Base-by-base conservation (phyloP, 1,140 invertebrate species). In the Atta colombica region DNA sequence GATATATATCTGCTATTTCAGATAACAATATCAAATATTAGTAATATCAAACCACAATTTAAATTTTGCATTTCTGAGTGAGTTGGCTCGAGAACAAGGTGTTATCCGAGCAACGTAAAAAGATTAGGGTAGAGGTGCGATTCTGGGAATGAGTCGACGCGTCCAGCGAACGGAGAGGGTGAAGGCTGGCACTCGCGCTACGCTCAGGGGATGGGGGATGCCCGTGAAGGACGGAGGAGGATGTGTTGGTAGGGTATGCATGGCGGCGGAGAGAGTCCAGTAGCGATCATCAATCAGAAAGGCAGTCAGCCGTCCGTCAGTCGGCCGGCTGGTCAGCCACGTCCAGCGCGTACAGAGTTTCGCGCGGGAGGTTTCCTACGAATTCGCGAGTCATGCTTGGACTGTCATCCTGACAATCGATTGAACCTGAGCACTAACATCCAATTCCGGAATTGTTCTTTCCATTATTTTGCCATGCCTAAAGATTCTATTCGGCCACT, bases 221-320 rank as follows among this genome's bases (percentile, higher is more conserved):
- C 66, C 60, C 53, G 75, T 71, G 87, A 81, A 90, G 82, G 68
- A 81, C 87, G 87, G 87, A 81, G 90, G 87, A 92, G 91, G 90
- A 92, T 87, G 91, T 89, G 91, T 92, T 87, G 90, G 92, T 89
- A 89, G 87, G 92, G 92, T 93, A 92, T 92, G 92, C 91, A 92
- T 93, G 93, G 93, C 94, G 94, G 93, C 93, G 89, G 91, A 92
- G 94, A 94, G 94, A 94, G 93, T 95, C 93, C 94, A 90, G 94
- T 95, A 94, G 94, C 91, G 93, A 94, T 95, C 94, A 94, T 95
- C 94, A 94, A 94, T 94, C 94, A 95, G 94, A 91, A 94, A 94
- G 90, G 93, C 93, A 94, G 94, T 94, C 94, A 94, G 93, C 94
- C 94, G 93, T 94, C 93, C 92, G 93, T 94, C 93, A 92, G 92